Evolutionary conservation across 2,113 vertebrate genomes (phyloP).

Genomic region (Gopherus evgoodei): DNA sequence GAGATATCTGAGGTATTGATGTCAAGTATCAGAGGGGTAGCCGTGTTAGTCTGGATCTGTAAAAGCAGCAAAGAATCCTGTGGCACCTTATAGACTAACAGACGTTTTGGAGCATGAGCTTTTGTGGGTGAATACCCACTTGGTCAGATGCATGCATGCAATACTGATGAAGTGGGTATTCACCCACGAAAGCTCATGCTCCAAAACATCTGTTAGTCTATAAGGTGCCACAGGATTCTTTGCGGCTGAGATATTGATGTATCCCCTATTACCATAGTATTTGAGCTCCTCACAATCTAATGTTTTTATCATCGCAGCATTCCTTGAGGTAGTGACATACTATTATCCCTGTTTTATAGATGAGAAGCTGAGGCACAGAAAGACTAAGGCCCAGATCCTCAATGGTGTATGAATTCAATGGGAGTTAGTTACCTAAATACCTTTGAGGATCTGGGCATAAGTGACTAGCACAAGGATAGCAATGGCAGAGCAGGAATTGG

Average conservation of each 20-base stretch:
- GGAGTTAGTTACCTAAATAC: neutral
- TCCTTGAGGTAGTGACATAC: neutral
- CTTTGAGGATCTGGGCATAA: neutral
- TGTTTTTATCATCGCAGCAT: neutral
- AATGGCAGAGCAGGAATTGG: neutral
- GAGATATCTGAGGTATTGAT: neutral
- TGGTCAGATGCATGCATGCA: too few relatives aligned
- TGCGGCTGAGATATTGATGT: neutral
- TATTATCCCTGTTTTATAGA: neutral
- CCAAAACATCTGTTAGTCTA: too few relatives aligned
- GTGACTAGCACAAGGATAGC: neutral
- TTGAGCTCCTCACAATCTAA: neutral
- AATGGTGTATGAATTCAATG: neutral
- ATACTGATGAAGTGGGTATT: too few relatives aligned
- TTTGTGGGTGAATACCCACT: too few relatives aligned
- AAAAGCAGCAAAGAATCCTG: too few relatives aligned
- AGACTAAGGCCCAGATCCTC: neutral
- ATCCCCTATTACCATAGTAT: neutral
- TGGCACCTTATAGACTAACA: too few relatives aligned
- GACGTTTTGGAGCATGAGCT: too few relatives aligned
- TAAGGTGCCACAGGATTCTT: too few relatives aligned
- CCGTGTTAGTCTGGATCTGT: too few relatives aligned
- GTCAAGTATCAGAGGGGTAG: too few relatives aligned
- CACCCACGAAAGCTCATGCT: too few relatives aligned
- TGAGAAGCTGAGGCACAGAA: neutral